Evolutionary conservation across 2,113 vertebrate genomes (phyloP).

Genomic region (Canis aureus): DNA sequence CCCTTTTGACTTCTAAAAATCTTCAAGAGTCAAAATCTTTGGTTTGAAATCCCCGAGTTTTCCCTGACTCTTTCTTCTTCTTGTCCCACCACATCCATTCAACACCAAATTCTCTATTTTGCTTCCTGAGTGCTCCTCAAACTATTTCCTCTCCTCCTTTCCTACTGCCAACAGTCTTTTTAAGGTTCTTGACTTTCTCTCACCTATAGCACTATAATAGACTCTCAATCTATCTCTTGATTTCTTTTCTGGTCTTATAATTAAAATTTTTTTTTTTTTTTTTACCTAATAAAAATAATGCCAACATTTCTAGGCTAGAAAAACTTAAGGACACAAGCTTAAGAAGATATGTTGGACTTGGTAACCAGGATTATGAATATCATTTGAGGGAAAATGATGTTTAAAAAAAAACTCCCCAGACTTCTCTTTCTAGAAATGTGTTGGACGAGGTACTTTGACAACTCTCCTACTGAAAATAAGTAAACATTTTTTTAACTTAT

Average conservation of each 20-base stretch:
- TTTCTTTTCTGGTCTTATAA: slow-evolving; percentile 9
- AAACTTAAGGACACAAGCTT: slow-evolving; percentile 1
- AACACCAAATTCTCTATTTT: neutral
- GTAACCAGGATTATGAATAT: neutral
- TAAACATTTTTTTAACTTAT: neutral
- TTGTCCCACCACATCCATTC: neutral
- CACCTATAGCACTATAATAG: neutral
- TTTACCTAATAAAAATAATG: neutral
- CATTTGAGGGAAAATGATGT: neutral
- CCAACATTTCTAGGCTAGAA: neutral
- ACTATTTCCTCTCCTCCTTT: neutral
- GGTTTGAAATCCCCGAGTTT: neutral
- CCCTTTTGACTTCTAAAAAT: neutral
- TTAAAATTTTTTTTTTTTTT: neutral
- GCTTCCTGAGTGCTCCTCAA: neutral
- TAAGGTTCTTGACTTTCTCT: neutral
- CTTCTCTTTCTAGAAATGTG: neutral
- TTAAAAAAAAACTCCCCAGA: neutral
- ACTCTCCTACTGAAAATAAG: slow-evolving; percentile 3
- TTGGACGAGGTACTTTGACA: neutral
- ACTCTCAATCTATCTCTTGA: neutral
- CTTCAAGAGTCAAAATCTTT: neutral
- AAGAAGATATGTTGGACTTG: neutral
- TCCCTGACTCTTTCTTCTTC: neutral
- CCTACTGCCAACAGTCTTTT: neutral